Conservation (phyloP, 2,888 invertebrate species). For the Tipula vernalis region DNA sequence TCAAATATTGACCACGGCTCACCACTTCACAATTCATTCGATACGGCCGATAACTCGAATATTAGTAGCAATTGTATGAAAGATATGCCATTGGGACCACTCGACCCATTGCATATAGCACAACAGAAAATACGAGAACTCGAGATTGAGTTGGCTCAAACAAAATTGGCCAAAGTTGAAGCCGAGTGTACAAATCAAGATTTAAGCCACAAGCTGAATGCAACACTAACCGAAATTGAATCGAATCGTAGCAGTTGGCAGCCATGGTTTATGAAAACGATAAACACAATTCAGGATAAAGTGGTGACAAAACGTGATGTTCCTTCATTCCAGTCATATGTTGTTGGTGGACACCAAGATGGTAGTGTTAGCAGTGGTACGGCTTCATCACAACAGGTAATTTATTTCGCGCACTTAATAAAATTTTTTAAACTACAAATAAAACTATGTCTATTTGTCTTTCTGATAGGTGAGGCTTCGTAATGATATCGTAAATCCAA, state of each 20-base stretch:
- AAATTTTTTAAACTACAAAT: neutral
- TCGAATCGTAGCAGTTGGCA: constrained; percentile 50
- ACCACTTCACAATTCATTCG: constrained; percentile 16
- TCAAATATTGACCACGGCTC: constrained; percentile 19
- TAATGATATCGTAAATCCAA: constrained; percentile 7
- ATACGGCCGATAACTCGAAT: constrained; percentile 15
- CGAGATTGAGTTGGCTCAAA: constrained; percentile 91
- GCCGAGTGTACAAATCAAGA: constrained; percentile 94
- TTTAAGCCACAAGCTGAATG: constrained; percentile 77
- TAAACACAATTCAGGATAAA: constrained; percentile 39
- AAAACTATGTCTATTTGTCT: neutral
- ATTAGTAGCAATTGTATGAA: neutral
- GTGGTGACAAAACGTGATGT: constrained; percentile 26
- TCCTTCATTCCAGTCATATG: constrained; percentile 35
- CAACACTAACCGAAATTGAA: constrained; percentile 66
- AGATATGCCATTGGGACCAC: constrained; percentile 27
- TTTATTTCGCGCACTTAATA: neutral
- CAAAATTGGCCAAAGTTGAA: constrained; percentile 93
- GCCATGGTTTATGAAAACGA: constrained; percentile 89
- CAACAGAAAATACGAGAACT: constrained; percentile 63
- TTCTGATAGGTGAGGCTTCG: neutral
- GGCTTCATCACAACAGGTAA: neutral
- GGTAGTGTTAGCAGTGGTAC: neutral
- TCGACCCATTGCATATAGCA: constrained; percentile 31
- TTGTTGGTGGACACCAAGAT: neutral